Evolutionary conservation across 2,888 invertebrate genomes (phyloP).

Genomic region (Agonum fuliginosum): DNA sequence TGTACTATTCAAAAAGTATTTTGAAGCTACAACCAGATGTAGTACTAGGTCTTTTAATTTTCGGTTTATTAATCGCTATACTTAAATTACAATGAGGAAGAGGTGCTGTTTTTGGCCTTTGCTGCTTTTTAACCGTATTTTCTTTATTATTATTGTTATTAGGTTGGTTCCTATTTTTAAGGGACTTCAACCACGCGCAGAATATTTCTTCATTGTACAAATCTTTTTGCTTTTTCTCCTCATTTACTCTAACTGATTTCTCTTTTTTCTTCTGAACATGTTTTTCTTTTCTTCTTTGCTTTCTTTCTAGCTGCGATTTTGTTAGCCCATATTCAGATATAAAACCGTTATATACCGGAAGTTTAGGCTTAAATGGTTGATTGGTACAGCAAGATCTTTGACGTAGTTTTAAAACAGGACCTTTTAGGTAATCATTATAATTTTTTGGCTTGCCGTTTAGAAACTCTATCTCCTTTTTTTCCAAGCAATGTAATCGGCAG

Average conservation of each 20-base stretch:
- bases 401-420: slow-evolving; percentile 69
- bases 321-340: slow-evolving; percentile 76
- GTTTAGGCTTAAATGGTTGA: slow-evolving; percentile 70
- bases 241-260: slow-evolving; percentile 70
- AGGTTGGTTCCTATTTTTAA: slow-evolving; percentile 64
- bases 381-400: slow-evolving; percentile 69
- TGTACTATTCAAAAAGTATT: slow-evolving; percentile 16
- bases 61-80: slow-evolving; percentile 23
- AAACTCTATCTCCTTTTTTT: slow-evolving; percentile 68
- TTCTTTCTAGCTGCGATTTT: slow-evolving; percentile 72
- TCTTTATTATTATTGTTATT: slow-evolving; percentile 53
- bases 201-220: slow-evolving; percentile 76
- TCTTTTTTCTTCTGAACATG: slow-evolving; percentile 67
- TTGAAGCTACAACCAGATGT: slow-evolving; percentile 10
- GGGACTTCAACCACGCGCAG: slow-evolving; percentile 74
- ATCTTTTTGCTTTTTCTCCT: slow-evolving; percentile 72
- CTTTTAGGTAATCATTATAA: slow-evolving; percentile 67
- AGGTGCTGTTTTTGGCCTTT: slow-evolving; percentile 36
- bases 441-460: slow-evolving; percentile 68
- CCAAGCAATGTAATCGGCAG: slow-evolving; percentile 71
- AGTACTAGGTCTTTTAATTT: slow-evolving; percentile 32
- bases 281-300: slow-evolving; percentile 70
- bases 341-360: slow-evolving; percentile 75
- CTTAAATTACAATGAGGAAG: slow-evolving; percentile 27
- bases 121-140: slow-evolving; percentile 31